phyloP scores from a whole-genome alignment of 2,888 invertebrate genomes.

The Agapostemon virescens region DNA sequence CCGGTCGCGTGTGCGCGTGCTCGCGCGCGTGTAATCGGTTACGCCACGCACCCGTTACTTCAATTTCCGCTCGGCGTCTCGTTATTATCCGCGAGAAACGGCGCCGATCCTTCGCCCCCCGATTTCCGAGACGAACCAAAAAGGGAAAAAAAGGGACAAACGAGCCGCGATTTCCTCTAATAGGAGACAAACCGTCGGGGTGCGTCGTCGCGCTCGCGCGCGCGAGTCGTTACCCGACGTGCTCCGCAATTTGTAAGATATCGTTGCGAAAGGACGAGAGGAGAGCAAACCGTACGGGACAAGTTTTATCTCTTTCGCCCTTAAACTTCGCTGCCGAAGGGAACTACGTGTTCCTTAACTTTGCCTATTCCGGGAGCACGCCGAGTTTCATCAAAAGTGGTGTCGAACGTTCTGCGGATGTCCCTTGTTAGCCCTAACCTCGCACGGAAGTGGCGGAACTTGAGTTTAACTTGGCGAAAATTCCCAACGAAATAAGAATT shows the following conservation, averaged over 20 bases:
- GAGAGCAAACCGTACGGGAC: neutral
- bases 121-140: neutral
- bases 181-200: neutral
- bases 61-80: conserved; percentile 32
- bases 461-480: neutral
- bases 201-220: neutral
- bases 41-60: conserved; percentile 43
- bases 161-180: neutral
- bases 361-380: conserved; percentile 8
- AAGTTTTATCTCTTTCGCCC: conserved; percentile 13
- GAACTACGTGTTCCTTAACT: conserved; percentile 23
- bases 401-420: conserved; percentile 7
- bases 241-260: conserved; percentile 8
- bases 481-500: conserved; percentile 5
- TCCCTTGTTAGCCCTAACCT: conserved; percentile 11
- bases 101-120: neutral
- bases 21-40: conserved; percentile 38
- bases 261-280: neutral
- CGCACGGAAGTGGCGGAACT: neutral
- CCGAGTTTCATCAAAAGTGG: conserved; percentile 23
- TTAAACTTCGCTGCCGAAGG: conserved; percentile 19
- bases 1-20: neutral
- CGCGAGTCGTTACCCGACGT: neutral
- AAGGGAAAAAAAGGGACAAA: neutral
- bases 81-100: conserved; percentile 13